phyloP scores from a whole-genome alignment of 1,140 invertebrate species.

The Macrotrachela quadricornifera region DNA sequence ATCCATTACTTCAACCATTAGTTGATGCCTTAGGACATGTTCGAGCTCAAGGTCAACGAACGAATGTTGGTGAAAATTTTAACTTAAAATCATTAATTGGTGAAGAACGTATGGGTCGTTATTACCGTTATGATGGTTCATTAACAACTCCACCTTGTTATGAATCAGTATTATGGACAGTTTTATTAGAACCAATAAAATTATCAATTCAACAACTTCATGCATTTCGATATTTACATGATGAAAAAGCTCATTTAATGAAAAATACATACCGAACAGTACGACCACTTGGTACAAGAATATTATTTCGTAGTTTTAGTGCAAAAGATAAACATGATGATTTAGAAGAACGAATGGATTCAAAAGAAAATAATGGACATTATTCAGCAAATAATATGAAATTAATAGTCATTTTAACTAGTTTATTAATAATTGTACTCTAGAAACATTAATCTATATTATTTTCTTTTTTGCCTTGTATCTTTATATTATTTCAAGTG shows the following conservation, averaged over 20 bases:
- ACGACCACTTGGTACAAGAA: too few species aligned
- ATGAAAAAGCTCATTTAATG: constrained; percentile 29
- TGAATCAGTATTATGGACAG: constrained; percentile 65
- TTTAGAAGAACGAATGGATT: too few species aligned
- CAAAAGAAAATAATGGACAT: too few species aligned
- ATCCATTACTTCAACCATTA: constrained; percentile 4
- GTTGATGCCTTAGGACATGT: constrained; percentile 4
- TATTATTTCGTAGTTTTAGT: too few species aligned
- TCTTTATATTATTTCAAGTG: too few species aligned
- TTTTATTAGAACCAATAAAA: constrained; percentile 48
- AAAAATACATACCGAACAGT: too few species aligned
- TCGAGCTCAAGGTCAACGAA: constrained; percentile 6
- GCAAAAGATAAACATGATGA: too few species aligned
- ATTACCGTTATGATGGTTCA: constrained; percentile 55
- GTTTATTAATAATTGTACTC: too few species aligned
- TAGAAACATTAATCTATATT: too few species aligned
- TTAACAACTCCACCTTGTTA: constrained; percentile 67
- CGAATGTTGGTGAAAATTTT: constrained; percentile 3
- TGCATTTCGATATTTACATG: constrained; percentile 30
- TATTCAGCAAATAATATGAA: too few species aligned
- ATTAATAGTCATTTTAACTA: too few species aligned
- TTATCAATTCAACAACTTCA: constrained; percentile 49
- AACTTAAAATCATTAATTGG: background rate
- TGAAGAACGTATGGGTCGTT: background rate
- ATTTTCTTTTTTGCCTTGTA: too few species aligned